Percentiles rank a stretch among this genome's conserved stretches.
phyloP scores from a whole-genome alignment of 2,113 vertebrate genomes.

The Pitta sordida region DNA sequence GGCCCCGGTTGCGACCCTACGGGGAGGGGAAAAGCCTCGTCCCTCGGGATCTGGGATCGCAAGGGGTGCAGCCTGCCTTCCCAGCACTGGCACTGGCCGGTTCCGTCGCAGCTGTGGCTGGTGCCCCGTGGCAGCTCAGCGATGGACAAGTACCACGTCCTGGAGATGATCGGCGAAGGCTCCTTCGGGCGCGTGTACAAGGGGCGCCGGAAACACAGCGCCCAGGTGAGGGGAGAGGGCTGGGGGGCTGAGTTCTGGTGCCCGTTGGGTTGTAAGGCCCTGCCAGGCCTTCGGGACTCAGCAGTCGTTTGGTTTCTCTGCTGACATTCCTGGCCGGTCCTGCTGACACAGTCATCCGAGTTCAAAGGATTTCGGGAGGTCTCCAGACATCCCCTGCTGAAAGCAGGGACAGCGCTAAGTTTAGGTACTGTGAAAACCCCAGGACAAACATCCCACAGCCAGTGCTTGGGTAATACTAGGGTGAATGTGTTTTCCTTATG shows the following conservation, averaged over 20 bases:
- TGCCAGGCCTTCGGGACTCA: neutral
- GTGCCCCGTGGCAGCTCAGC: neutral
- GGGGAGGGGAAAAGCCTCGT: neutral
- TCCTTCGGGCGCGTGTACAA: constrained; percentile 94
- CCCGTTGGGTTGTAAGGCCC: neutral
- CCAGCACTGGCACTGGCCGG: neutral
- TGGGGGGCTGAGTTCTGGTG: neutral
- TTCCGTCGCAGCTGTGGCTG: neutral
- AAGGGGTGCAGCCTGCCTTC: neutral
- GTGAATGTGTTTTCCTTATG: neutral
- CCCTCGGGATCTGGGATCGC: neutral
- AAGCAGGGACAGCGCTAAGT: neutral
- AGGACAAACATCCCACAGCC: neutral
- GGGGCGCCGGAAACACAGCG: constrained; percentile 84
- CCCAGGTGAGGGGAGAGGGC: constrained; percentile 76
- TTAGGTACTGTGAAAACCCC: neutral
- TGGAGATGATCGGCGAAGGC: constrained; percentile 91
- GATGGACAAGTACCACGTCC: constrained; percentile 88
- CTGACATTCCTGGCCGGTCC: neutral
- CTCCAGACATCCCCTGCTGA: neutral
- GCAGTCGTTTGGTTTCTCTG: neutral
- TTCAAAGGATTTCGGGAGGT: neutral
- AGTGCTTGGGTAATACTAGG: neutral
- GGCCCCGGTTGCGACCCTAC: neutral
- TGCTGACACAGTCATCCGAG: neutral